Percentiles rank a stretch among this genome's conserved stretches.
phyloP scores from a whole-genome alignment of 2,113 vertebrate species.

The Rissa tridactyla region DNA sequence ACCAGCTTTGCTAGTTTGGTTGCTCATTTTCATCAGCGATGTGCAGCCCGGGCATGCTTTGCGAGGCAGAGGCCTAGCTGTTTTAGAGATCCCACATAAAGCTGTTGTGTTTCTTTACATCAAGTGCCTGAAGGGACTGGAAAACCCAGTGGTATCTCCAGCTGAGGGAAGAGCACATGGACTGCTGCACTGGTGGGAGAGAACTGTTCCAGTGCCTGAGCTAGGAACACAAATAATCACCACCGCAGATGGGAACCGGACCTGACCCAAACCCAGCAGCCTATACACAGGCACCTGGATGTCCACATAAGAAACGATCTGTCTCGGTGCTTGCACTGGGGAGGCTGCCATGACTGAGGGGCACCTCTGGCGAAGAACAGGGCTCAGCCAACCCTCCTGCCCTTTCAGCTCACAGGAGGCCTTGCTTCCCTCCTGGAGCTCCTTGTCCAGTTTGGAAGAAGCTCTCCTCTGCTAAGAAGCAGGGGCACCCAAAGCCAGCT shows the following conservation, averaged over 20 bases:
- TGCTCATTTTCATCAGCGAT: not conserved
- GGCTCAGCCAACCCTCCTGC: not conserved
- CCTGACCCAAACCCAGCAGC: not conserved
- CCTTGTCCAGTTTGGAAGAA: not conserved
- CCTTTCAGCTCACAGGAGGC: not conserved
- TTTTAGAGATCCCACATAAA: not conserved
- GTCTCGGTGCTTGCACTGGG: not conserved
- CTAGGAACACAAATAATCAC: not conserved
- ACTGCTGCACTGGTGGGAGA: not conserved
- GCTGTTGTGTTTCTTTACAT: not conserved
- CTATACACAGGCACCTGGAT: not conserved
- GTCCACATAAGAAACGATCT: fast-evolving
- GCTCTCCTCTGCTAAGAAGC: not conserved
- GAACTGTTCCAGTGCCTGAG: not conserved
- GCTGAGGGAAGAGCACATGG: not conserved
- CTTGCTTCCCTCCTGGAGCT: not conserved
- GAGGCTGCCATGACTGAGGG: not conserved
- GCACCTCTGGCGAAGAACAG: not conserved
- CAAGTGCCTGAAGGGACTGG: not conserved
- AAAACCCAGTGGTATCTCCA: not conserved
- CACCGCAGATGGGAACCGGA: not conserved
- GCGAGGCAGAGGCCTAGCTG: not conserved
- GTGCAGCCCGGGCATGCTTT: not conserved
- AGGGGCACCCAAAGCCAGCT: not conserved
- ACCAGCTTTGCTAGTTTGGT: not conserved